Conservation (phyloP, 2,797 vertebrate genomes). For the Carduelis carduelis region DNA sequence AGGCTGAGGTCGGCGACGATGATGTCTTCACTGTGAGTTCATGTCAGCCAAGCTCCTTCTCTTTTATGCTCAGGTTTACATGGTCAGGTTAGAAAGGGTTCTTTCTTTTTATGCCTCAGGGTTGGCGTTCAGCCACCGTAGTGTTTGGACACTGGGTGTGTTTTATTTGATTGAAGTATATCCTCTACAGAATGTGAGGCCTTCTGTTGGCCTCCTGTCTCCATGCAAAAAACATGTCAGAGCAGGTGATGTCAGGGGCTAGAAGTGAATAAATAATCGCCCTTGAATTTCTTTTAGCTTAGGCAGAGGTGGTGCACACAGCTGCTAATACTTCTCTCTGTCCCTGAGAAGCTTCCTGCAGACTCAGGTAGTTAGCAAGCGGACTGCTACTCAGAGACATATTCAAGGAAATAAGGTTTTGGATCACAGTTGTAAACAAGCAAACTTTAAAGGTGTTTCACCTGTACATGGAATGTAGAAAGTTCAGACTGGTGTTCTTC, state of each 20-base stretch:
- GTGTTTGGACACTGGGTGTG: background rate
- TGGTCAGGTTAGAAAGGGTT: background rate
- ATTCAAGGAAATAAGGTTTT: background rate
- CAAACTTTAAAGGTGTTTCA: background rate
- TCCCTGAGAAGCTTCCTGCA: background rate
- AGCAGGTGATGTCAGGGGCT: background rate
- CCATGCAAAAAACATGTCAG: background rate
- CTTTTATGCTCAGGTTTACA: background rate
- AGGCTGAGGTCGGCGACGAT: constrained; percentile 95
- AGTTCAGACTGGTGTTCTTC: background rate
- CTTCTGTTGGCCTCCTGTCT: rapidly evolving
- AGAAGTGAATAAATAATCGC: background rate
- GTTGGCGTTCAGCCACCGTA: background rate
- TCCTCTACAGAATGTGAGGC: background rate
- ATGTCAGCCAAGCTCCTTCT: background rate
- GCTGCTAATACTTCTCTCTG: background rate
- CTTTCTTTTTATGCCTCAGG: background rate
- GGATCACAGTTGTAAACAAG: background rate
- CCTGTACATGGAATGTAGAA: rapidly evolving
- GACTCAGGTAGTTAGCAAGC: background rate
- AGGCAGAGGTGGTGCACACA: background rate
- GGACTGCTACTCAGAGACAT: background rate
- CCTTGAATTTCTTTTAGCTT: background rate
- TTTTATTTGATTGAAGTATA: constrained; percentile 3
- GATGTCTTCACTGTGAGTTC: constrained; percentile 96